Evolutionary conservation across 2,888 invertebrate genomes (phyloP).

Genomic region (Phengaris arion): DNA sequence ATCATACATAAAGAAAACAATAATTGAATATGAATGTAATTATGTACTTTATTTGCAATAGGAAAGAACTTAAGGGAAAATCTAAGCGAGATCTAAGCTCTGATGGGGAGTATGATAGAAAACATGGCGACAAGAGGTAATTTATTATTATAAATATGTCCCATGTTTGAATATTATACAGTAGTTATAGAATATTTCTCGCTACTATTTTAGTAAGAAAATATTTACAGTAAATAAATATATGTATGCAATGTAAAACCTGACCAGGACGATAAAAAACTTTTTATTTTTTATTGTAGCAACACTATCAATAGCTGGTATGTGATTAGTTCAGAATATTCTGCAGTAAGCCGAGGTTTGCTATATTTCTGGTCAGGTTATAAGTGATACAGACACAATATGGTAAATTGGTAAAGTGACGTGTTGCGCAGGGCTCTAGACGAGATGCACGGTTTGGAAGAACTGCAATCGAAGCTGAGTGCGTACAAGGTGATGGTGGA

Average conservation of each 20-base stretch:
- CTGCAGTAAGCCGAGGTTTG: background rate
- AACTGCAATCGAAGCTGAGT: constrained; percentile 86
- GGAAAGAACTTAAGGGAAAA: constrained; percentile 74
- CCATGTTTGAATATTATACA: constrained; percentile 10
- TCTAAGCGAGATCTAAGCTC: constrained; percentile 73
- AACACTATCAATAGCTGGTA: background rate
- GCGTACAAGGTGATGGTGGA: constrained; percentile 89
- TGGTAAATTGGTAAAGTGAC: background rate
- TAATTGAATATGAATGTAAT: constrained; percentile 21
- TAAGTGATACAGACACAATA: background rate
- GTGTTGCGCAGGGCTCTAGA: constrained; percentile 75
- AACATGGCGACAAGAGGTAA: constrained; percentile 74
- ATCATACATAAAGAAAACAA: background rate
- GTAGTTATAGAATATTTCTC: background rate
- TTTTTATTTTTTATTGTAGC: no score
- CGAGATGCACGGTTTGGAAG: constrained; percentile 86
- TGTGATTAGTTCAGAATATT: background rate
- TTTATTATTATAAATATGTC: constrained; percentile 15
- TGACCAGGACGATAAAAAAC: background rate
- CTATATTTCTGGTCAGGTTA: no score
- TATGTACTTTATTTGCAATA: constrained; percentile 41
- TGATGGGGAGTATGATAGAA: constrained; percentile 74
- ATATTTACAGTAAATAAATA: no score
- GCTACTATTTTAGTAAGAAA: background rate
- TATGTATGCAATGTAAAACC: background rate